Conservation (phyloP, 2,888 invertebrate genomes). For the Scaptomyza parva region DNA sequence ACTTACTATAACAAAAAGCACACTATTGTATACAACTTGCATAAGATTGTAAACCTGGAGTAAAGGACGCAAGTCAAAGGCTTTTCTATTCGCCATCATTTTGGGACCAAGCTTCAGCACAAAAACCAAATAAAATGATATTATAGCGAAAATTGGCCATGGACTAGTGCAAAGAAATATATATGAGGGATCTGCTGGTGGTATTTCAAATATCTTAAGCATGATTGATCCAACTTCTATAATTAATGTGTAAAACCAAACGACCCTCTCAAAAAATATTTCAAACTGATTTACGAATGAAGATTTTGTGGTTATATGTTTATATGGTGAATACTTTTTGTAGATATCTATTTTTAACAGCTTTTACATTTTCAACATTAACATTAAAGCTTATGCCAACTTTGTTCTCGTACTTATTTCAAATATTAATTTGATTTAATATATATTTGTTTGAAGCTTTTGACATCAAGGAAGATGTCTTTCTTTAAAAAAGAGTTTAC, state of each 20-base stretch:
- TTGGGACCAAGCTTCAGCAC: conserved; percentile 48
- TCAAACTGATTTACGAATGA: not conserved
- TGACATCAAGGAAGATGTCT: not conserved
- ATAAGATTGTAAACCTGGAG: conserved; percentile 49
- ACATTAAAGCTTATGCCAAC: not conserved
- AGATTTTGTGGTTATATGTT: not conserved
- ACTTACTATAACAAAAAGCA: conserved; percentile 41
- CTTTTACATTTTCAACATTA: too few relatives aligned
- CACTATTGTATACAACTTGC: conserved; percentile 44
- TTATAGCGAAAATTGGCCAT: conserved; percentile 39
- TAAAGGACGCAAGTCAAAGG: conserved; percentile 36
- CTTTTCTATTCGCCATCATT: conserved; percentile 37
- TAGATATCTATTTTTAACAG: too few relatives aligned
- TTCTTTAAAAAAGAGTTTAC: not conserved
- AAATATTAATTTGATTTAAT: not conserved
- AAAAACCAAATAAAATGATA: conserved; percentile 40
- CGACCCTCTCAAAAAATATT: not conserved
- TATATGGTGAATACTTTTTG: too few relatives aligned
- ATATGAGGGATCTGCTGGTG: conserved; percentile 34
- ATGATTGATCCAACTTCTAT: conserved; percentile 16
- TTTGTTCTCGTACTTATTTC: not conserved
- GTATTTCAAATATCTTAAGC: conserved; percentile 27
- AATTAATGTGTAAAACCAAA: too few relatives aligned
- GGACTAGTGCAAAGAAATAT: conserved; percentile 39
- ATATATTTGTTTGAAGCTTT: not conserved